Evolutionary conservation across 2,888 invertebrate species (phyloP), one percentile per base, ranked within the genome.

Genomic region (Campoplex capitator): DNA sequence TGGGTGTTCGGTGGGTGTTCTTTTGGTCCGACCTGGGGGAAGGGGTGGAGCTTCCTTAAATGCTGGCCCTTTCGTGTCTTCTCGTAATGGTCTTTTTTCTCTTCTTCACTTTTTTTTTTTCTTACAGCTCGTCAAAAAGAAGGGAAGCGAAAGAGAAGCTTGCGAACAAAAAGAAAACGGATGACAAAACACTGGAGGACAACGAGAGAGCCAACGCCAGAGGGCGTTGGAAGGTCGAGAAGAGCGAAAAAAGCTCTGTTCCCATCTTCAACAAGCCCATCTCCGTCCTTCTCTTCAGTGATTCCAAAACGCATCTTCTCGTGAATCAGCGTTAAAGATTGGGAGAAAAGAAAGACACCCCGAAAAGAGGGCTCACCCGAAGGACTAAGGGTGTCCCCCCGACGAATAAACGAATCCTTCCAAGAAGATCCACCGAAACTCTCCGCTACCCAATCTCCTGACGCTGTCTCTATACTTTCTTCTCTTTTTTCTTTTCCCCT

Each of bases 11-110:
- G 48, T 32, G 45, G 32, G 54, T 23, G 32, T 32, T 32, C 32
- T 42, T 74, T 58, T 45, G 54, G n/a, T 38, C 81, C 62, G 35
- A 62, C 16, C 28, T 71, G 42, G 42, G 23, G 71, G 76, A 70
- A 85, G 84, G 89, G 90, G 89, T 89, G 91, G 88, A 89, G 88
- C 89, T 90, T 92, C 87, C 92, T 92, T 91, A 91, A 92, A 91
- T 88, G 89, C 90, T 84, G 83, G 42, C 42, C 68, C 87, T 85
- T 73, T 62, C 45, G 28, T 68, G 68, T 62, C 79, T 48, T 28
- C 65, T 81, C 73, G 28, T 28, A 38, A 9, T 35, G 38, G 8
- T 18, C 2, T 23, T 11, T 70, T 28, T 48, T 70, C 48, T 70
- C 48, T 78, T 38, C 65, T 51, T 18, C 23, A 23, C 23, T 80